Conservation (phyloP, 2,113 vertebrate genomes). For the Seriola rivoliana region DNA sequence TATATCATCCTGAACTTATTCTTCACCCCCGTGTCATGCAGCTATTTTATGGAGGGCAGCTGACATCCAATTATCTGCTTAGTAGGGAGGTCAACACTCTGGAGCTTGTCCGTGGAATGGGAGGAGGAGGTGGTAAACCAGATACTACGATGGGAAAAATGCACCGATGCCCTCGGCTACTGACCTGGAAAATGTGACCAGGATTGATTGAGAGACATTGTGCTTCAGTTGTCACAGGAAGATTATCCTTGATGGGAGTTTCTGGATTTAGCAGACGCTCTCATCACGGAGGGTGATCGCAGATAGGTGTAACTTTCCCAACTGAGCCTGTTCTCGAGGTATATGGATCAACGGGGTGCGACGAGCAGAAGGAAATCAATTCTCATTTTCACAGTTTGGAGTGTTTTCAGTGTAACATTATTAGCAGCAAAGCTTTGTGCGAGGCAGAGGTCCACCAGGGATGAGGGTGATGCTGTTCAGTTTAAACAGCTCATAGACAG, state of each 20-base stretch:
- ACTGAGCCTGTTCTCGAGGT: neutral
- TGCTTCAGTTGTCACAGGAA: slow-evolving; percentile 23
- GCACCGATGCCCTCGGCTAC: slow-evolving; percentile 13
- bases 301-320: slow-evolving; percentile 25
- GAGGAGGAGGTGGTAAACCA: slow-evolving; percentile 42
- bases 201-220: slow-evolving; percentile 25
- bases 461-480: neutral
- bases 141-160: slow-evolving; percentile 25
- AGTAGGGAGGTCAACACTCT: slow-evolving; percentile 68
- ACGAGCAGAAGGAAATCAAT: slow-evolving; percentile 28
- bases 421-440: neutral
- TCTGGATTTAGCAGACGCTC: slow-evolving; percentile 13
- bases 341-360: slow-evolving; percentile 2
- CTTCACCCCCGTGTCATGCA: slow-evolving; percentile 62
- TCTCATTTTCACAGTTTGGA: slow-evolving; percentile 43
- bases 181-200: slow-evolving; percentile 47
- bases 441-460: neutral
- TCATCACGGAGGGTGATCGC: neutral
- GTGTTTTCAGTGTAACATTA: slow-evolving; percentile 1
- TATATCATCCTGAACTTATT: slow-evolving; percentile 68
- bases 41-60: slow-evolving; percentile 68
- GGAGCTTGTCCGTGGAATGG: slow-evolving; percentile 45
- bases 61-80: slow-evolving; percentile 79
- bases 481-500: slow-evolving; percentile 6
- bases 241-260: neutral